Evolutionary conservation across 1,140 invertebrate genomes (phyloP).

Genomic region (Ganaspis sp.): DNA sequence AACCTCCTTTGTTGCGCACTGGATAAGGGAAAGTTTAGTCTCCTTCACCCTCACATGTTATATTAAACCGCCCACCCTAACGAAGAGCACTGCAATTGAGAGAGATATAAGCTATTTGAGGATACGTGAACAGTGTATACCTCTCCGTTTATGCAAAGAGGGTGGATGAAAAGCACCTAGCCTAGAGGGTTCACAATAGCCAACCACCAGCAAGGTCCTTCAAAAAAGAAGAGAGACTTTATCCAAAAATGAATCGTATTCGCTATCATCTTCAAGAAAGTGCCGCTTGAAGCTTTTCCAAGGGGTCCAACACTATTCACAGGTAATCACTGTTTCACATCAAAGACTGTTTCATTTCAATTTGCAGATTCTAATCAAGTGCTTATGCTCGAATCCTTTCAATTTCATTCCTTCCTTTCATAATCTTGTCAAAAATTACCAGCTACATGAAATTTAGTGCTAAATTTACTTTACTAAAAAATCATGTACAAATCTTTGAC

Average conservation of each 20-base stretch:
- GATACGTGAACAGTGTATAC: background rate
- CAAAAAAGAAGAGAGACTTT: slow-evolving; percentile 6
- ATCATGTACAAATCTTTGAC: too few species aligned
- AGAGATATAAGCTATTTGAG: background rate
- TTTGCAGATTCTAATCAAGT: background rate
- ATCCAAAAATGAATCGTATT: background rate
- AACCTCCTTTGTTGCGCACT: slow-evolving; percentile 1
- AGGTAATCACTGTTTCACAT: background rate
- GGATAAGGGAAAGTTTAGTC: slow-evolving; percentile 19
- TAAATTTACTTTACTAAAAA: too few species aligned
- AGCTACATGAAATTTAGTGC: too few species aligned
- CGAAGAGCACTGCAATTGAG: background rate
- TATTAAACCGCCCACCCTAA: slow-evolving; percentile 24
- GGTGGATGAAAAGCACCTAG: slow-evolving; percentile 11
- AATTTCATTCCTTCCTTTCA: too few species aligned
- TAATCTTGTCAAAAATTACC: too few species aligned
- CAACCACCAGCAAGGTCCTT: slow-evolving; percentile 19
- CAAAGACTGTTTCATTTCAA: too few species aligned
- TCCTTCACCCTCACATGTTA: background rate
- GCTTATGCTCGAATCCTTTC: too few species aligned
- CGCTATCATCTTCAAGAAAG: background rate
- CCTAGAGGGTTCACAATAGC: slow-evolving; percentile 14
- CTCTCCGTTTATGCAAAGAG: background rate
- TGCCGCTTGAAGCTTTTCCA: background rate
- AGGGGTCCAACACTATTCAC: background rate